phyloP scores from a whole-genome alignment of 2,797 vertebrate species.

The Crax fasciolata region DNA sequence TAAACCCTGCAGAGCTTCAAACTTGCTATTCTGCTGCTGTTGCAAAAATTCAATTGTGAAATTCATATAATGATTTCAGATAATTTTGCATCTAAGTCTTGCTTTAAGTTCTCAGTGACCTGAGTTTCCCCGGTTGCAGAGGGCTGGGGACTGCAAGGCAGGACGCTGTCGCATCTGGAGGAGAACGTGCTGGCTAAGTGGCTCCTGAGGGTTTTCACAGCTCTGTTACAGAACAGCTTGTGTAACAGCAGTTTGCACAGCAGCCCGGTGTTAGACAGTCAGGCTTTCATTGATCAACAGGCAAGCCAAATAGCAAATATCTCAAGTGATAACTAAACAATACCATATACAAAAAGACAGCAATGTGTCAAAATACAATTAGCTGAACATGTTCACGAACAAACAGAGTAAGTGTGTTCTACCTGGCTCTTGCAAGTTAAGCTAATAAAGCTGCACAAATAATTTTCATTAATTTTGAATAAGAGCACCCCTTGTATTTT shows the following conservation, averaged over 20 bases:
- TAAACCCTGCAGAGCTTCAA: neutral
- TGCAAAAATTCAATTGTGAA: neutral
- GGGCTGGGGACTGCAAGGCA: neutral
- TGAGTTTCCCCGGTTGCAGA: neutral
- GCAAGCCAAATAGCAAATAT: neutral
- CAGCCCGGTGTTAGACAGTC: neutral
- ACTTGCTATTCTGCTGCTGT: neutral
- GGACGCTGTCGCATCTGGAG: neutral
- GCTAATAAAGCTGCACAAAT: neutral
- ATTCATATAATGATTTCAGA: neutral
- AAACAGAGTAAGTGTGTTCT: accelerated
- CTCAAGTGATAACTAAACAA: neutral
- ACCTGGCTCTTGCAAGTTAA: neutral
- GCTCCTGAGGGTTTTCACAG: neutral
- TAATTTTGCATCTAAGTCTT: neutral
- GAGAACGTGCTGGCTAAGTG: neutral
- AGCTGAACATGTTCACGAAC: accelerated
- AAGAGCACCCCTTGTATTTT: neutral
- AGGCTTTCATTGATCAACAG: neutral
- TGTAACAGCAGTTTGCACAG: neutral
- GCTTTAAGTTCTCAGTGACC: neutral
- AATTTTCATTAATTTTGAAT: neutral
- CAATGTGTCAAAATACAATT: neutral
- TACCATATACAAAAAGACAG: neutral
- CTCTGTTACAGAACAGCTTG: neutral